Evolutionary conservation across 2,797 vertebrate genomes (phyloP).

Genomic region (Stomatorhinus walkeri): DNA sequence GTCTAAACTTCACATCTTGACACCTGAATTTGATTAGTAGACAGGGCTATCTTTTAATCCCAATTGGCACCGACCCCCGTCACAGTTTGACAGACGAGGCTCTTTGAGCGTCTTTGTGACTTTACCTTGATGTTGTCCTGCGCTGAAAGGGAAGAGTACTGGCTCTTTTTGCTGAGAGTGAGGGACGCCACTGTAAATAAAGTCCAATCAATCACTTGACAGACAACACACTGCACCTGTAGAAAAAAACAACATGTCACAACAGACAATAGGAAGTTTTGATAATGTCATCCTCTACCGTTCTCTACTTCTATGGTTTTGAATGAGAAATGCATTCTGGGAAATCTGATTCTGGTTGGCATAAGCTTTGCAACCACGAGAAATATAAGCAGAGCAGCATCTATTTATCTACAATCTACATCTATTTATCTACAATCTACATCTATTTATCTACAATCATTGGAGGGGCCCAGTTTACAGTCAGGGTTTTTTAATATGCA

Average conservation of each 20-base stretch:
- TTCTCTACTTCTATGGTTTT: not conserved
- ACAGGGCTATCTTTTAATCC: not conserved
- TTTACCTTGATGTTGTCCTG: not conserved
- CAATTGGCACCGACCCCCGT: not conserved
- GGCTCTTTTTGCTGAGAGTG: not conserved
- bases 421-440: not conserved
- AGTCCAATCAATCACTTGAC: not conserved
- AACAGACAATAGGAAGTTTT: not conserved
- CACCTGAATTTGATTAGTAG: constrained; percentile 5
- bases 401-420: not conserved
- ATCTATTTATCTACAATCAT: not conserved
- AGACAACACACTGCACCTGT: not conserved
- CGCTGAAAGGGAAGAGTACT: not conserved
- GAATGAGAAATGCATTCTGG: not conserved
- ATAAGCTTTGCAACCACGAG: not conserved
- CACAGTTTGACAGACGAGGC: constrained; percentile 5
- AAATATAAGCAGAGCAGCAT: not conserved
- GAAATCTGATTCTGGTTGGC: not conserved
- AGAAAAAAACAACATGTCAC: not conserved
- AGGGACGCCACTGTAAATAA: not conserved
- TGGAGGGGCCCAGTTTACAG: not conserved
- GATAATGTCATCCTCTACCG: not conserved
- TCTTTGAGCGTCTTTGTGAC: not conserved
- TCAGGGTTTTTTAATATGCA: not conserved
- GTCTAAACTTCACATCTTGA: constrained; percentile 36